Evolutionary conservation across 1,140 invertebrate genomes (phyloP), one percentile per base, ranked within the genome.

Genomic region (Heliconius melpomene): DNA sequence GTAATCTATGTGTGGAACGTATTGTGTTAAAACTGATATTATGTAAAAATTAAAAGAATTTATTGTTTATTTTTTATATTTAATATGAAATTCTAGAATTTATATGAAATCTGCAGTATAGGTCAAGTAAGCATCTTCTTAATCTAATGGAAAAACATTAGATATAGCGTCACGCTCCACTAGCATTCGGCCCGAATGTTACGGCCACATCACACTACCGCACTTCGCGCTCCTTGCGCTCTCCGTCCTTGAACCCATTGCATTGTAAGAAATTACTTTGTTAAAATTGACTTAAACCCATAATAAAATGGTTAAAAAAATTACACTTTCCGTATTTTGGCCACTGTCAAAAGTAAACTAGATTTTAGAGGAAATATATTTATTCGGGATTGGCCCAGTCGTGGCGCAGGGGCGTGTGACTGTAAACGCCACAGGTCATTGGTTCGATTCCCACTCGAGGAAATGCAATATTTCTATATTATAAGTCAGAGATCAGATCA

Each of bases 151-250:
- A 74, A 32, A 79, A 66, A 66, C 57, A 38, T 66, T 72, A 36
- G 73, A 72, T 66, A 36, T 40, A 6, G 20, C 60, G 74, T 72
- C 72, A 36, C 70, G 79, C 50, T 78, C 71, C 52, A 80, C 50
- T 77, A 75, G 70, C 50, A 32, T 8, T 71, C 36, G 70, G 38
- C 70, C 38, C 20, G 54, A 74, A 78, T 46, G 81, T 82, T 82
- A 79, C 81, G 78, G 75, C 78, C 78, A 79, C 75, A 75, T 79
- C 76, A 70, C 81, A 79, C 57, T 23, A 50, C 75, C 72, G 66
- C 75, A 76, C 79, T 80, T 80, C 79, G 77, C 74, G 82, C 73
- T 80, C 60, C 9, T 2, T 80, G 79, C 79, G 52, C 74, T 54
- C 70, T 72, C 26, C 46, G 82, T 76, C 82, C 82, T 79, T 83